Evolutionary conservation across 2,113 vertebrate species (phyloP).

Genomic region (Sisor rabdophorus): DNA sequence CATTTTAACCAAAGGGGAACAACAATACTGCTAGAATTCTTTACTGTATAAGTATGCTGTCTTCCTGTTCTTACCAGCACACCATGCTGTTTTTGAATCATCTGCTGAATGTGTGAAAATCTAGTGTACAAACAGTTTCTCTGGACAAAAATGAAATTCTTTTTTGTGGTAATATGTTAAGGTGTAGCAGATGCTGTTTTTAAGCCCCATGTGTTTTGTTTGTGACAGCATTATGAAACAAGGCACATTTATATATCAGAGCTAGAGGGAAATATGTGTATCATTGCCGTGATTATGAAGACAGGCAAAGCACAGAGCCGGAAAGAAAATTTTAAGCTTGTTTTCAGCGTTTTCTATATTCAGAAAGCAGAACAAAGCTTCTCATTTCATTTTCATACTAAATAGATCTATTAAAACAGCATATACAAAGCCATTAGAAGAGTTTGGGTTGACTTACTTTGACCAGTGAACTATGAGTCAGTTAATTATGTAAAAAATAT

Average conservation of each 20-base stretch:
- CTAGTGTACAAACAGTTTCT: conserved; percentile 3
- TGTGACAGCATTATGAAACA: conserved; percentile 41
- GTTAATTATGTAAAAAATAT: background rate
- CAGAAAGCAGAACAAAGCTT: conserved; percentile 13
- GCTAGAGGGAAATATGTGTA: conserved; percentile 36
- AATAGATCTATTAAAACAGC: background rate
- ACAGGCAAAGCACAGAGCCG: conserved; percentile 4
- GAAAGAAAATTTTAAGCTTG: conserved; percentile 25
- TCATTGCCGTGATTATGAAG: conserved; percentile 35
- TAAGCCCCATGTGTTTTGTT: conserved; percentile 29
- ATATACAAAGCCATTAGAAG: background rate
- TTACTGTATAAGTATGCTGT: conserved; percentile 6
- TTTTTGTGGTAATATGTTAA: conserved; percentile 5
- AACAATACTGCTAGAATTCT: background rate
- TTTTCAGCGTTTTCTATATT: conserved; percentile 23
- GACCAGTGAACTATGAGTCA: background rate
- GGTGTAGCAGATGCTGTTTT: conserved; percentile 27
- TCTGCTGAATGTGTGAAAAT: conserved; percentile 15
- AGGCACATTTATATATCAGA: conserved; percentile 18
- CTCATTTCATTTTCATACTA: background rate
- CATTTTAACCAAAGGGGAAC: conserved; percentile 12
- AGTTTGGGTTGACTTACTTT: background rate
- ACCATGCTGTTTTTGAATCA: conserved; percentile 34
- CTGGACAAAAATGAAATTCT: conserved; percentile 20
- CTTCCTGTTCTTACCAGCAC: conserved; percentile 10